phyloP scores from a whole-genome alignment of 1,140 invertebrate genomes.

The Scaptodrosophila lebanonensis region DNA sequence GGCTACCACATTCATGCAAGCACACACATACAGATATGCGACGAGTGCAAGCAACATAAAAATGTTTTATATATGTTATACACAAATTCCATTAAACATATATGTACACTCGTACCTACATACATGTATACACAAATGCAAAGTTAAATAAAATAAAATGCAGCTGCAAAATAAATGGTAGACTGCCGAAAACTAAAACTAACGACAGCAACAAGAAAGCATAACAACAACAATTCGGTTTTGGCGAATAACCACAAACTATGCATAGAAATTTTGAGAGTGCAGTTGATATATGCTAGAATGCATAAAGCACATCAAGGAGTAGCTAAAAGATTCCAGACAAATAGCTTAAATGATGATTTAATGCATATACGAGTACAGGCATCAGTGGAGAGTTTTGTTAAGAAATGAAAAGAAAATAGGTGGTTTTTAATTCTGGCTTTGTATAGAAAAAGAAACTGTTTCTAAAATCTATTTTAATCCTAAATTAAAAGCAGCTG shows the following conservation, averaged over 20 bases:
- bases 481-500: too few relatives aligned
- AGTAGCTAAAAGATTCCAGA: conserved; percentile 28
- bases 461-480: too few relatives aligned
- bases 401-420: too few relatives aligned
- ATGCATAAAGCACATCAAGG: conserved; percentile 23
- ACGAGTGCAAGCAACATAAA: not conserved
- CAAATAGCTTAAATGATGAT: too few relatives aligned
- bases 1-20: too few relatives aligned
- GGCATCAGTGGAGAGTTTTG: too few relatives aligned
- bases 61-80: conserved; percentile 19
- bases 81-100: conserved; percentile 52
- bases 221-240: conserved; percentile 18
- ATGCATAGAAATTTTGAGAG: conserved; percentile 48
- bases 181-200: conserved; percentile 6
- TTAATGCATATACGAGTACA: too few relatives aligned
- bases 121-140: too few relatives aligned
- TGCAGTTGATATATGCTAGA: conserved; percentile 27
- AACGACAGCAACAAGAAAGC: conserved; percentile 2
- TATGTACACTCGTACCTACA: too few relatives aligned
- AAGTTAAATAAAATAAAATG: conserved; percentile 45
- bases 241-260: conserved; percentile 41
- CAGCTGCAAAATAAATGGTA: conserved; percentile 23
- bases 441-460: too few relatives aligned
- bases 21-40: conserved; percentile 7
- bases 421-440: too few relatives aligned